Evolutionary conservation across 2,797 vertebrate species (phyloP).

Genomic region (Takifugu ocellatus): DNA sequence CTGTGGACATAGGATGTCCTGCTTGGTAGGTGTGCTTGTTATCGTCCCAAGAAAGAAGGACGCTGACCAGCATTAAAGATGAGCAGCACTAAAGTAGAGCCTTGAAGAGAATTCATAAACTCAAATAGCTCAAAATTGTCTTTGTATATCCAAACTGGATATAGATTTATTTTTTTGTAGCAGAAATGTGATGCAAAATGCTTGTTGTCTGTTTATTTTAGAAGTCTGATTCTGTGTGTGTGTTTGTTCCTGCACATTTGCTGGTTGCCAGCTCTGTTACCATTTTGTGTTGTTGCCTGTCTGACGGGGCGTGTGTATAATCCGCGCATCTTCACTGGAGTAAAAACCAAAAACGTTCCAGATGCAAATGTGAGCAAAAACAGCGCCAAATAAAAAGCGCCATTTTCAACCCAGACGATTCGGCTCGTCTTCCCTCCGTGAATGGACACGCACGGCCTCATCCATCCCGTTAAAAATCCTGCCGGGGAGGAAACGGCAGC

Average conservation of each 20-base stretch:
- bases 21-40: too few species aligned
- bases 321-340: constrained; percentile 33
- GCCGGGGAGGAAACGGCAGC: constrained; percentile 16
- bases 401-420: constrained; percentile 23
- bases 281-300: constrained; percentile 1
- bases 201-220: constrained; percentile 14
- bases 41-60: too few species aligned
- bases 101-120: too few species aligned
- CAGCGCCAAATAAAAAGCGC: constrained; percentile 33
- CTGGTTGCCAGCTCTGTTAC: background rate
- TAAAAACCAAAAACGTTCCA: constrained; percentile 21
- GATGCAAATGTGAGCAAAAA: constrained; percentile 44
- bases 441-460: constrained; percentile 19
- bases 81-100: too few species aligned
- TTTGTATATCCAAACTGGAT: background rate
- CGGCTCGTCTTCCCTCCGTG: constrained; percentile 30
- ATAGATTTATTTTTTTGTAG: constrained; percentile 12
- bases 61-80: too few species aligned
- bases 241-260: background rate
- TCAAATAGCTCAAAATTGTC: background rate
- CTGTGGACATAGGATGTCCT: too few species aligned
- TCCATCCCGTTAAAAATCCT: constrained; percentile 26
- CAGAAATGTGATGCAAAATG: constrained; percentile 16
- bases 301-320: constrained; percentile 1
- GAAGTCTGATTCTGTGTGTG: background rate